These are phyloP conservation scores for Phrynocephalus versicolor DNA, from an alignment of 2,113 vertebrate genomes.

Conservation along the genomic window DNA sequence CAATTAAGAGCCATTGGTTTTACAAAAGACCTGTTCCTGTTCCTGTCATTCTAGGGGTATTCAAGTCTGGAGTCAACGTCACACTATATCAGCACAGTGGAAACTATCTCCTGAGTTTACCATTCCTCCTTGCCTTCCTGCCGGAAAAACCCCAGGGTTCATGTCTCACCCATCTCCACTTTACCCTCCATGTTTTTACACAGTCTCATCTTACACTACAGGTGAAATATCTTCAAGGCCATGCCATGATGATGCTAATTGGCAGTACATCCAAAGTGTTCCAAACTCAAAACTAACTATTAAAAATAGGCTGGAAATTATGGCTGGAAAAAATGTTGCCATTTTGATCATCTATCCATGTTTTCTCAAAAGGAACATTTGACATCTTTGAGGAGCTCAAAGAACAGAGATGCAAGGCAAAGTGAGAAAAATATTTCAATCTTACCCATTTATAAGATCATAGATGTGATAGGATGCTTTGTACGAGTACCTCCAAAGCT, in stretches of 20 bases:
- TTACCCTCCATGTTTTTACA: too few species aligned
- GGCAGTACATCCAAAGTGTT: background rate
- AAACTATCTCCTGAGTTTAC: too few species aligned
- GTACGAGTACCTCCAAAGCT: slow-evolving; percentile 95
- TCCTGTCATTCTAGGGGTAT: too few species aligned
- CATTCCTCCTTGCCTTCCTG: too few species aligned
- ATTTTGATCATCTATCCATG: background rate
- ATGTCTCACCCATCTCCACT: too few species aligned
- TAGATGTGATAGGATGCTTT: slow-evolving; percentile 91
- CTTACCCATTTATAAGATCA: slow-evolving; percentile 84
- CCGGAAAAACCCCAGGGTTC: too few species aligned
- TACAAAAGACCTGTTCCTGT: too few species aligned
- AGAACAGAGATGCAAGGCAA: background rate
- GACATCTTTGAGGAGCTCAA: background rate
- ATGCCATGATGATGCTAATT: background rate
- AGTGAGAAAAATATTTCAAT: background rate
- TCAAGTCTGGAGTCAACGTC: too few species aligned
- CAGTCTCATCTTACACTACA: background rate
- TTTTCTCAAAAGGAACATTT: background rate
- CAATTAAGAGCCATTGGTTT: too few species aligned
- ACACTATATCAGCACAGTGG: too few species aligned
- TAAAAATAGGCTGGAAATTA: background rate
- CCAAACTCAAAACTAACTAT: background rate
- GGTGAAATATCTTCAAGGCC: background rate
- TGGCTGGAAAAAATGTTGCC: background rate